A percentile compares a stretch with the other conserved stretches of the same genome.
Conservation (phyloP, 2,113 vertebrate genomes). For the Gymnarchus niloticus region DNA sequence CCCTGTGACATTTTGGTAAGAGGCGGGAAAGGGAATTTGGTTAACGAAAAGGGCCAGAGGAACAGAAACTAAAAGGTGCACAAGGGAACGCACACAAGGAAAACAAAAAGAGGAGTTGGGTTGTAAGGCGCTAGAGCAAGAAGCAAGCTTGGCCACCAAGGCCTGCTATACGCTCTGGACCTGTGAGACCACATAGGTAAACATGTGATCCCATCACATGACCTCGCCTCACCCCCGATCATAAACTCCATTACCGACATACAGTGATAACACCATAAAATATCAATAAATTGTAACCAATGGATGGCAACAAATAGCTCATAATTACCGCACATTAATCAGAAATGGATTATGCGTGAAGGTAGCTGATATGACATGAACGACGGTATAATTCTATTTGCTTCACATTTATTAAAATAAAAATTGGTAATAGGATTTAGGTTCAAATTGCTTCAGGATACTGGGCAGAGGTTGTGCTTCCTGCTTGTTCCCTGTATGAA, state of each 20-base stretch:
- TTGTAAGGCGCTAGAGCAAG: neutral
- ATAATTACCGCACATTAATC: neutral
- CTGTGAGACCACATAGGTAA: neutral
- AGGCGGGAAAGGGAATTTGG: neutral
- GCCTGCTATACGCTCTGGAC: neutral
- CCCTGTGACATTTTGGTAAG: neutral
- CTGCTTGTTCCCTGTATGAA: neutral
- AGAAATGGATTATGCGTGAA: neutral
- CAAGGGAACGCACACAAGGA: neutral
- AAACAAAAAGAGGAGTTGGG: neutral
- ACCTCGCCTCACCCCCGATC: neutral
- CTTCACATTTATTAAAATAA: constrained; percentile 17
- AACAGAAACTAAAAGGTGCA: neutral
- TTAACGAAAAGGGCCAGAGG: neutral
- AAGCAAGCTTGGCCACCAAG: neutral
- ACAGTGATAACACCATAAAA: neutral
- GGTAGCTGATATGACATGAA: neutral
- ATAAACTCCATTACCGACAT: neutral
- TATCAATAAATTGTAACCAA: neutral
- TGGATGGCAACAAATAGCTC: neutral
- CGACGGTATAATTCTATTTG: neutral
- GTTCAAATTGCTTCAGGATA: neutral
- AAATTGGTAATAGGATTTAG: constrained; percentile 8
- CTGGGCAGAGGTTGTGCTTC: neutral
- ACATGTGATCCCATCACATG: neutral